Conservation (phyloP, 1,140 invertebrate species). For the Helicoverpa zea region DNA sequence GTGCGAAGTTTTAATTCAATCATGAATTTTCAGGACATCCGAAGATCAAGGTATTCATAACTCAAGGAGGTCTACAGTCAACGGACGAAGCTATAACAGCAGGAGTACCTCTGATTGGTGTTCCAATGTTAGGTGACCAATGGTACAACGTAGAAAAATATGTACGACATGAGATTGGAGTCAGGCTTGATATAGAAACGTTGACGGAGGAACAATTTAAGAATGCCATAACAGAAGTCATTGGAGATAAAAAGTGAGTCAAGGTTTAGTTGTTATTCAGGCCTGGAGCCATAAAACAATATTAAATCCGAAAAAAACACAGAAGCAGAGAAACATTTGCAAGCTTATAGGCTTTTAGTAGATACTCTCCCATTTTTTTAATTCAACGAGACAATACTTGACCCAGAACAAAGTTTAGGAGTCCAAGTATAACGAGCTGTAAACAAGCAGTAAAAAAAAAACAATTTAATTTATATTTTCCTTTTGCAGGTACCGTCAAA, state of each 20-base stretch:
- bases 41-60: constrained; percentile 76
- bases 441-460: no score
- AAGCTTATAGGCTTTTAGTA: no score
- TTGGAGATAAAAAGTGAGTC: constrained; percentile 57
- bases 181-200: constrained; percentile 56
- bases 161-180: constrained; percentile 57
- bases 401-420: no score
- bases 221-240: constrained; percentile 54
- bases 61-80: constrained; percentile 88
- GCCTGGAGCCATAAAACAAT: no score
- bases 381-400: no score
- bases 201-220: constrained; percentile 57
- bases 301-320: no score
- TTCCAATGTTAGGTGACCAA: constrained; percentile 59
- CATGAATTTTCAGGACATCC: constrained; percentile 78
- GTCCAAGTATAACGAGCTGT: no score
- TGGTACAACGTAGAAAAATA: constrained; percentile 67
- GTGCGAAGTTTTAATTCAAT: background rate
- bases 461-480: background rate
- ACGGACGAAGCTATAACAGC: constrained; percentile 78
- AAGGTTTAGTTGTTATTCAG: no score
- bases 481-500: constrained; percentile 59
- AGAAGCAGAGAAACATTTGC: no score
- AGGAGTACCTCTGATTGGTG: no score
- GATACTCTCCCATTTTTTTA: no score